Evolutionary conservation across 1,140 invertebrate species (phyloP).

Genomic region (Formica selysi): DNA sequence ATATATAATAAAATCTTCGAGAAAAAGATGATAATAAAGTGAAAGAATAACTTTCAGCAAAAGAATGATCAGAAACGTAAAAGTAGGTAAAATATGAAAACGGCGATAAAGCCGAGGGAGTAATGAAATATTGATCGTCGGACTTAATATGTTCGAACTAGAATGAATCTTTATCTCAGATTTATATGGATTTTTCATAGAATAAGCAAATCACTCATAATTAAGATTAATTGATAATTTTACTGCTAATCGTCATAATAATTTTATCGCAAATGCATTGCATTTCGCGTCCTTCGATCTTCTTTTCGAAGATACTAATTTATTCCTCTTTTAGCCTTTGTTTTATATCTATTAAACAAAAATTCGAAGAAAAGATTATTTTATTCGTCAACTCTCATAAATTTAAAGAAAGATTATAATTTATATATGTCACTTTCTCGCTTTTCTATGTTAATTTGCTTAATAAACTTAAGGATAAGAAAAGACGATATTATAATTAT

Average conservation of each 20-base stretch:
- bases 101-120: background rate
- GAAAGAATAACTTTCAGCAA: background rate
- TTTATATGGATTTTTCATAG: background rate
- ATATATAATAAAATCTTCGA: background rate
- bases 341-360: background rate
- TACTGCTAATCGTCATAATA: too few relatives aligned
- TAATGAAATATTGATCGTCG: constrained; percentile 23
- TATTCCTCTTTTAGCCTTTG: background rate
- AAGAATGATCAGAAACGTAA: background rate
- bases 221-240: constrained; percentile 3
- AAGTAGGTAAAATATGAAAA: background rate
- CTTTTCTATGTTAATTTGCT: background rate
- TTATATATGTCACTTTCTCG: background rate
- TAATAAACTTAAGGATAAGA: background rate
- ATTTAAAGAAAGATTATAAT: background rate
- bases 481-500: background rate
- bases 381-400: background rate
- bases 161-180: background rate
- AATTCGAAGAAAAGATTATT: background rate
- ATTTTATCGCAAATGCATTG: background rate
- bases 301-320: background rate
- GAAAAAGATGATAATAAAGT: background rate
- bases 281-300: background rate
- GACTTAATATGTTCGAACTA: constrained; percentile 10
- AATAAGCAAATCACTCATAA: background rate